Evolutionary conservation across 1,140 invertebrate species (phyloP).

Genomic region (Archegozetes longisetosus): DNA sequence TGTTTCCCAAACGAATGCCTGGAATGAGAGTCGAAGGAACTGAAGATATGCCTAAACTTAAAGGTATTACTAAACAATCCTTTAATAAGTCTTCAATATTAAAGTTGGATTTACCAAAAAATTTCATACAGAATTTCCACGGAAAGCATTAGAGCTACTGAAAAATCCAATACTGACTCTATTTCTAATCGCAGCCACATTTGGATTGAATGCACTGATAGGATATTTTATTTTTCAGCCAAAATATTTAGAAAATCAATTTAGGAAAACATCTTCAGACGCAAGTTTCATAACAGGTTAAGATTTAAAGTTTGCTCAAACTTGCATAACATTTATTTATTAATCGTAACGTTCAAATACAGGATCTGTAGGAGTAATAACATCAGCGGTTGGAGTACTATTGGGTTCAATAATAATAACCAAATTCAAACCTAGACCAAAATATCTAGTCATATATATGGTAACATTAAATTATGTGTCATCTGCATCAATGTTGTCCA

Average conservation of each 20-base stretch:
- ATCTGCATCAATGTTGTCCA: background rate
- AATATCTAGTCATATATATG: slow-evolving; percentile 53
- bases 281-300: slow-evolving; percentile 33
- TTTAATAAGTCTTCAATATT: background rate
- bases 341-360: background rate
- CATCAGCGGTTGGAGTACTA: slow-evolving; percentile 19
- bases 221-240: slow-evolving; percentile 59
- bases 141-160: slow-evolving; percentile 24
- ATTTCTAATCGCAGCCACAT: slow-evolving; percentile 46
- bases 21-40: background rate
- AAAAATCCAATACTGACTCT: slow-evolving; percentile 48
- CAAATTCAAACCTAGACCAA: slow-evolving; percentile 34
- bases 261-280: slow-evolving; percentile 48
- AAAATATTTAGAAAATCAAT: slow-evolving; percentile 58
- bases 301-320: background rate
- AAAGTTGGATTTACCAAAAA: background rate
- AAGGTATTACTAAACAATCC: background rate
- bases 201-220: slow-evolving; percentile 50
- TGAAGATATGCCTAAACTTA: background rate
- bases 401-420: slow-evolving; percentile 18
- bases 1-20: slow-evolving; percentile 20
- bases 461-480: slow-evolving; percentile 17
- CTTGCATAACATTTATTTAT: background rate
- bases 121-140: slow-evolving; percentile 31
- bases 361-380: background rate